A percentile compares a stretch with the other conserved stretches of the same genome.
Evolutionary conservation across 1,140 invertebrate genomes (phyloP).

Genomic region (Pseudachorutes palmiensis): DNA sequence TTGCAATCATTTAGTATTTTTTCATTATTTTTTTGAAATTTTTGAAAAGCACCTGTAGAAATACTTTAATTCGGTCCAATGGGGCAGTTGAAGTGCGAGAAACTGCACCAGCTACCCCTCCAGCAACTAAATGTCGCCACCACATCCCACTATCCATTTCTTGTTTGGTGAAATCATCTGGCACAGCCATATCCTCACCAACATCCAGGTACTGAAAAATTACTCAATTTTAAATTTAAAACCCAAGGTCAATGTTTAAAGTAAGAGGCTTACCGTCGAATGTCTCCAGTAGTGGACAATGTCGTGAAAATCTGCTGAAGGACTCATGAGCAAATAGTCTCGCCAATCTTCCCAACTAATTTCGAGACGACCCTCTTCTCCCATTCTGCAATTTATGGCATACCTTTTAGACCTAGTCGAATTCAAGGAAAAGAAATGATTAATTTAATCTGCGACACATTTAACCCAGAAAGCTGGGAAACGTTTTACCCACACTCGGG

Average conservation of each 20-base stretch:
- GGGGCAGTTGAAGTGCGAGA: conserved; percentile 95
- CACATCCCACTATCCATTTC: conserved; percentile 93
- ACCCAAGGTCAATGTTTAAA: neutral
- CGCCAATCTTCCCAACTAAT: conserved; percentile 97
- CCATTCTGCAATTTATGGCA: conserved; percentile 16
- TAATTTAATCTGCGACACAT: too few species aligned
- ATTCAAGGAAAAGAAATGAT: too few species aligned
- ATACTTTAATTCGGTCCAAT: conserved; percentile 94
- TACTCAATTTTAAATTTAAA: neutral
- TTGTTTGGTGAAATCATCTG: conserved; percentile 91
- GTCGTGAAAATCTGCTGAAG: conserved; percentile 64
- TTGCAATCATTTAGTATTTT: neutral
- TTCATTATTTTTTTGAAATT: neutral
- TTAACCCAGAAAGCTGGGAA: too few species aligned
- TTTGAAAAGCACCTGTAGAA: conserved; percentile 71
- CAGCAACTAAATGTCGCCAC: conserved; percentile 90
- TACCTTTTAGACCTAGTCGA: neutral
- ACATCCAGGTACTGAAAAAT: conserved; percentile 55
- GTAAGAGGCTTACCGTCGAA: neutral
- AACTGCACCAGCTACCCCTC: conserved; percentile 90
- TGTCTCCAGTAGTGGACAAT: conserved; percentile 80
- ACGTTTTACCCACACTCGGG: too few species aligned
- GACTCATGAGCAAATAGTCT: conserved; percentile 85
- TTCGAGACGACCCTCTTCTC: conserved; percentile 57
- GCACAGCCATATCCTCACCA: conserved; percentile 66